These are phyloP conservation scores for Monomorium pharaonis DNA, from an alignment of 1,140 invertebrate genomes.

Conservation along the genomic window DNA sequence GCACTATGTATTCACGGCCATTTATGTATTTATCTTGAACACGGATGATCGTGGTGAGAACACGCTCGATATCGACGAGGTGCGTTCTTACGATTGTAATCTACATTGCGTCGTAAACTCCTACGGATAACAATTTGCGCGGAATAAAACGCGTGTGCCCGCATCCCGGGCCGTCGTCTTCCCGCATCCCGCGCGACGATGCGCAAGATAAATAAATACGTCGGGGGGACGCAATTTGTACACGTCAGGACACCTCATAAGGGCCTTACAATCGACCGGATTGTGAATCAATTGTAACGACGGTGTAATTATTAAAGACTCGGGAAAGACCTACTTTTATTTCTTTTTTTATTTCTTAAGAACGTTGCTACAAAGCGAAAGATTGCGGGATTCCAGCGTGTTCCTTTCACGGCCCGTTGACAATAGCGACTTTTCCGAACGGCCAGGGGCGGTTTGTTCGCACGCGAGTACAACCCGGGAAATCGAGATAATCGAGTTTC, in stretches of 20 bases:
- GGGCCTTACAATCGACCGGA: background rate
- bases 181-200: constrained; percentile 20
- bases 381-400: background rate
- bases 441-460: background rate
- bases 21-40: constrained; percentile 26
- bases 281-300: background rate
- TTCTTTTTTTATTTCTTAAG: too few relatives aligned
- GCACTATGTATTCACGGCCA: background rate
- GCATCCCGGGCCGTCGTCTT: constrained; percentile 10
- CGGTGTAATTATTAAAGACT: background rate
- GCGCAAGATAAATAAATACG: constrained; percentile 3
- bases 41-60: constrained; percentile 3
- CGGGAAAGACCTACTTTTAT: too few relatives aligned
- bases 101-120: constrained; percentile 33
- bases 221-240: background rate
- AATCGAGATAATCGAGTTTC: constrained; percentile 22
- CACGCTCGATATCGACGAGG: background rate
- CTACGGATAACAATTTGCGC: background rate
- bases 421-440: background rate
- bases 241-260: background rate
- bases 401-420: background rate
- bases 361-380: too few relatives aligned
- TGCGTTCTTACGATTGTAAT: constrained; percentile 28
- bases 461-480: background rate
- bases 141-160: constrained; percentile 15